Evolutionary conservation across 2,888 invertebrate genomes (phyloP), one percentile per base, ranked within the genome.

Genomic region (Oligia fasciuncula): DNA sequence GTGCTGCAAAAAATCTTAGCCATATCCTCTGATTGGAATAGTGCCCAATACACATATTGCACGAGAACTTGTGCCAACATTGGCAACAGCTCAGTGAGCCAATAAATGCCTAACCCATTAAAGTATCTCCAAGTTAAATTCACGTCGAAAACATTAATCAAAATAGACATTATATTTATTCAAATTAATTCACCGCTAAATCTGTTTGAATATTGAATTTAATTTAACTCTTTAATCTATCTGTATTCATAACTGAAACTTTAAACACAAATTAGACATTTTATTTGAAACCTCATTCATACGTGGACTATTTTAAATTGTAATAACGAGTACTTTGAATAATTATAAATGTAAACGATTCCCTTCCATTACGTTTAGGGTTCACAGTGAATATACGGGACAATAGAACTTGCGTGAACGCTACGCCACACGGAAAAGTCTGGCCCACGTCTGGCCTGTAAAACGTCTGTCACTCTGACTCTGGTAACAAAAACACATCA

Each of bases 271-370:
- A 90, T 90, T 88, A 86, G 76, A 82, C 76, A 85, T 88, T 29
- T 89, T 85, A 88, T 88, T 87, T 83, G 79, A 85, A 85, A 87
- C 85, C 83, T 83, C 77, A 88, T 83, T 84, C 83, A 87, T 83
- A 89, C 79, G 79, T 57, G 76, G 81, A 75, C 76, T 82, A 46
- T 79, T 88, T 86, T 79, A 86, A 83, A 76, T 87, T 89, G 85
- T 87, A 89, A 88, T 88, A 90, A 90, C 86, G 84, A 90, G 85
- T 87, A 87, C 87, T 92, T 89, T 88, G 85, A 91, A 90, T 93
- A 92, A 93, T 93, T 92, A 89, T 89, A n/a, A 60, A 93, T 92
- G 92, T 91, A 91, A 93, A 91, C 90, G 90, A 91, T 92, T 91
- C 89, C 76, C 87, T 87, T 87, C 84, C 83, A 89, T 90, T 90